Conservation (phyloP, 1,140 invertebrate genomes). For the Apis dorsata region DNA sequence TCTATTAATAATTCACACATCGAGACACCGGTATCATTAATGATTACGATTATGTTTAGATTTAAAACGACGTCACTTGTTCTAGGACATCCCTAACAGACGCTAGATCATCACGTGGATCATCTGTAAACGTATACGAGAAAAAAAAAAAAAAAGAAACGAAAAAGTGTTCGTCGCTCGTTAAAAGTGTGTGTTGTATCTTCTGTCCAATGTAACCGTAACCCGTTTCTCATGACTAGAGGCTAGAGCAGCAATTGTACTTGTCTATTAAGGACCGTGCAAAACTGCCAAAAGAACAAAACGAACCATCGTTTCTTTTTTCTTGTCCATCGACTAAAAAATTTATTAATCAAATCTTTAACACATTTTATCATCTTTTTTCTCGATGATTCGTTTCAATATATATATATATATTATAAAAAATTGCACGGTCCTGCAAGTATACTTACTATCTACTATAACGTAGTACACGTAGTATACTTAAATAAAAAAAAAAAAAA, state of each 20-base stretch:
- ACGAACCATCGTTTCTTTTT: too few species aligned
- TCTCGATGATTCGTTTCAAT: neutral
- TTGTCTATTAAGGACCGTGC: neutral
- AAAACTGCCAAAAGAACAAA: neutral
- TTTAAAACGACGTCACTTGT: conserved; percentile 38
- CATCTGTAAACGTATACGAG: conserved; percentile 29
- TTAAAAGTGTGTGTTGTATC: conserved; percentile 45
- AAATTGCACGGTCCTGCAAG: conserved; percentile 16
- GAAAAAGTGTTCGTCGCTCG: conserved; percentile 38
- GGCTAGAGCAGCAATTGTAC: conserved; percentile 2
- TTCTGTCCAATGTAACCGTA: conserved; percentile 49
- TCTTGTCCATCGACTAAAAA: too few species aligned
- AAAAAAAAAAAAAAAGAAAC: neutral
- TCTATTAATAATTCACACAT: too few species aligned
- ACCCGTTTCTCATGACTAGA: conserved; percentile 39
- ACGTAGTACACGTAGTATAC: conserved; percentile 4
- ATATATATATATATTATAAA: neutral
- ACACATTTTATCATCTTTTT: too few species aligned
- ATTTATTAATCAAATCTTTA: too few species aligned
- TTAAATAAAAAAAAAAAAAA: neutral
- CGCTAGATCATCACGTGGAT: conserved; percentile 28
- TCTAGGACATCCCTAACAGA: conserved; percentile 52
- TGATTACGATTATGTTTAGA: conserved; percentile 36
- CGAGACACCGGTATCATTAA: neutral
- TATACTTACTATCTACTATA: neutral